phyloP scores from a whole-genome alignment of 2,888 invertebrate species.

The Nemoura dubitans region DNA sequence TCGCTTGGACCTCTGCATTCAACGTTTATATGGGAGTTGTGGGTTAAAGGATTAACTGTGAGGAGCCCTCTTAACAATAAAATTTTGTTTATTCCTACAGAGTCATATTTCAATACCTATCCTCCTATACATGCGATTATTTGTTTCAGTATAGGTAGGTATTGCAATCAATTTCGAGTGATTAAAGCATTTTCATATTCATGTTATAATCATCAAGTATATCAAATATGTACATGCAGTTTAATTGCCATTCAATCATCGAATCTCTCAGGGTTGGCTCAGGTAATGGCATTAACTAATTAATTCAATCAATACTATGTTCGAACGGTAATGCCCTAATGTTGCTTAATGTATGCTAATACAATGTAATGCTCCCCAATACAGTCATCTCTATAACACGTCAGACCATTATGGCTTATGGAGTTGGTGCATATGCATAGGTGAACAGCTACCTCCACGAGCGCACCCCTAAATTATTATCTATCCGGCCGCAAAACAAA shows the following conservation, averaged over 20 bases:
- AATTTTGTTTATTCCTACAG: too few relatives aligned
- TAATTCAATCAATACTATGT: background rate
- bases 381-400: background rate
- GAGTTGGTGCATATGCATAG: too few relatives aligned
- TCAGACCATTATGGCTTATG: background rate
- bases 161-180: background rate
- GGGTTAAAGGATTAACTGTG: too few relatives aligned
- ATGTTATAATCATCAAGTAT: background rate
- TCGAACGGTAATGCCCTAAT: background rate
- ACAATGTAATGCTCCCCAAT: background rate
- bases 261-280: background rate
- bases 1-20: too few relatives aligned
- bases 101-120: background rate
- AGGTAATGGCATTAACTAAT: slow-evolving; percentile 12
- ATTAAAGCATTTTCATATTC: background rate
- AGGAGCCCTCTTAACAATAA: too few relatives aligned
- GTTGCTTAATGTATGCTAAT: background rate
- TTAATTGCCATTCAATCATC: slow-evolving; percentile 1
- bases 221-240: background rate
- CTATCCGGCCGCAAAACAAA: background rate
- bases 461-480: background rate
- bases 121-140: too few relatives aligned
- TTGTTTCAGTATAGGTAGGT: too few relatives aligned
- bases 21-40: too few relatives aligned
- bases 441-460: background rate